phyloP scores from a whole-genome alignment of 1,140 invertebrate genomes.

The Atopsyche davidsoni region DNA sequence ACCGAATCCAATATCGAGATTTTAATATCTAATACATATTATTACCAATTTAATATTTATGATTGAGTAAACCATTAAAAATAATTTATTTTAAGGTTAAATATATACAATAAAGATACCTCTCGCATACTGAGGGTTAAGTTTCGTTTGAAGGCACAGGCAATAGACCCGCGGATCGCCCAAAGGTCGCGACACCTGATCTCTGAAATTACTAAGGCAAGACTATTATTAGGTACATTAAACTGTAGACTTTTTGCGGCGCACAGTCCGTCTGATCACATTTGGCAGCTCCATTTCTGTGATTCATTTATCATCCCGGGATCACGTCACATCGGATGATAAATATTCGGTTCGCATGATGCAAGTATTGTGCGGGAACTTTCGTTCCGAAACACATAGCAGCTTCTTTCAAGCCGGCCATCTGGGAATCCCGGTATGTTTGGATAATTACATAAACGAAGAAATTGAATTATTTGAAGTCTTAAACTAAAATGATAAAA shows the following conservation, averaged over 20 bases:
- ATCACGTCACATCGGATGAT: constrained; percentile 31
- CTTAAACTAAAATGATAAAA: no score
- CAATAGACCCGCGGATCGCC: constrained; percentile 7
- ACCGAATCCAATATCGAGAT: no score
- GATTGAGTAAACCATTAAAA: no score
- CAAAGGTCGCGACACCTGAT: constrained; percentile 6
- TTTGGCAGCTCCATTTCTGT: constrained; percentile 31
- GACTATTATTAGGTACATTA: constrained; percentile 27
- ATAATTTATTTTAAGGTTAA: no score
- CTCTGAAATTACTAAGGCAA: constrained; percentile 30
- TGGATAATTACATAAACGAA: no score
- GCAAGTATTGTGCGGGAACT: constrained; percentile 6
- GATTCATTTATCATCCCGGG: constrained; percentile 29
- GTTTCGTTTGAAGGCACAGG: constrained; percentile 3
- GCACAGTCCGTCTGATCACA: constrained; percentile 15
- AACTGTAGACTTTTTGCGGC: constrained; percentile 19
- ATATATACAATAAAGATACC: background rate
- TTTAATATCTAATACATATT: constrained; percentile 1
- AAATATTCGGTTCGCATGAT: constrained; percentile 29
- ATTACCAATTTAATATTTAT: background rate
- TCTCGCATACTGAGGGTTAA: constrained; percentile 14
- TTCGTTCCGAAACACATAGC: background rate
- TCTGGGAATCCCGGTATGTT: no score
- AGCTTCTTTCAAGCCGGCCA: constrained; percentile 6
- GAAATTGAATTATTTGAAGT: no score